Percentiles rank a stretch among this genome's conserved stretches.
phyloP scores from a whole-genome alignment of 2,113 vertebrate species.

The Ailuropoda melanoleuca region DNA sequence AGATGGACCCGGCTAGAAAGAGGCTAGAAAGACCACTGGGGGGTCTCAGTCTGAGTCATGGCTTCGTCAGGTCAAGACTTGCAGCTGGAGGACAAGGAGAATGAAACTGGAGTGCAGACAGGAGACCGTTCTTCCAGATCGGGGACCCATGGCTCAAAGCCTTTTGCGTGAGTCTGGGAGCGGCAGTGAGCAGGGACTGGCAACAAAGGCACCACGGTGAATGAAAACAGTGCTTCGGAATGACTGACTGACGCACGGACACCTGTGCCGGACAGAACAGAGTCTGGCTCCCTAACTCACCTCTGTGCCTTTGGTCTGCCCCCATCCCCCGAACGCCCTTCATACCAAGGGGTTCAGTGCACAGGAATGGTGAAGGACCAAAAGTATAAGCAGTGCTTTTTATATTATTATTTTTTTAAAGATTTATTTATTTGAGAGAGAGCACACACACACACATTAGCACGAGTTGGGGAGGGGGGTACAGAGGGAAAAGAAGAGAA shows the following conservation, averaged over 20 bases:
- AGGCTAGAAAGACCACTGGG: background rate
- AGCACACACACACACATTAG: background rate
- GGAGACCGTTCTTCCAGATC: background rate
- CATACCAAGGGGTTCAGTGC: background rate
- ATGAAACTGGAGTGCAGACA: background rate
- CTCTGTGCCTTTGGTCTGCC: background rate
- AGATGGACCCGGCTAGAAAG: background rate
- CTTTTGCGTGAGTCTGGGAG: background rate
- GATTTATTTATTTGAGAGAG: background rate
- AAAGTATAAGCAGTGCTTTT: background rate
- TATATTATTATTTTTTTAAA: background rate
- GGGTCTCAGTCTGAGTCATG: background rate
- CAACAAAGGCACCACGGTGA: background rate
- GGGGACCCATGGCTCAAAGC: background rate
- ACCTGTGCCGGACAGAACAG: background rate
- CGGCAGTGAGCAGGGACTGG: background rate
- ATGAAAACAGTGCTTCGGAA: background rate
- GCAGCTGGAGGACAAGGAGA: background rate
- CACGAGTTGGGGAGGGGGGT: background rate
- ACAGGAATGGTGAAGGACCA: background rate
- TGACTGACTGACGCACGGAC: background rate
- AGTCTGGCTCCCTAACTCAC: background rate
- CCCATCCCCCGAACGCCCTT: background rate
- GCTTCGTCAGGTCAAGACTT: background rate
- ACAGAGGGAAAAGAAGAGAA: background rate